Base-by-base conservation (phyloP, 2,888 invertebrate species). In the Priocnemis perturbator region DNA sequence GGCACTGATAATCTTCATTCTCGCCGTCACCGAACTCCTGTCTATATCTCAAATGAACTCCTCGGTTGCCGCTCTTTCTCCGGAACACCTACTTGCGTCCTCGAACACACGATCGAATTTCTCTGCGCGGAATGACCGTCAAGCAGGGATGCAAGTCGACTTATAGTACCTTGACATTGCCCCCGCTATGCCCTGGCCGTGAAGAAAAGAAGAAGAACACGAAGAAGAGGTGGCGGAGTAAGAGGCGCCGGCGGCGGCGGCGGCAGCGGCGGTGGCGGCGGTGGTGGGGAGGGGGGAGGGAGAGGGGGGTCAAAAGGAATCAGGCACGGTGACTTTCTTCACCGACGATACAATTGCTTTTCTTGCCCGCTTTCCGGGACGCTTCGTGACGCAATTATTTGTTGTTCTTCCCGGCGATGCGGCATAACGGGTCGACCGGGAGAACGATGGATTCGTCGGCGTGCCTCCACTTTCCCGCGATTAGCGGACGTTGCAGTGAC, bases 101-200 rank as follows among this genome's bases (percentile, higher is more conserved):
- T 45, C 23, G 63, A 64, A 73, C 64, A 1, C 50, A 50, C 80
- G 81, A 81, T 75, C 71, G 80, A 79, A 81, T 83, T 78, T 83
- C 86, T 81, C 81, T 79, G 75, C 81, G 81, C 80, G 74, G 85
- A 88, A 81, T 89, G 88, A 86, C 85, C 84, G 81, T 76, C 77
- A 76, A 67, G 73, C 73, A 79, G 82, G 83, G 85, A 85, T 83
- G 85, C 83, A 79, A 76, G 79, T 71, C 66, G 82, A 84, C 86
- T 88, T 89, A 88, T 88, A 89, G 77, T 77, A 86, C 88, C 88
- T 89, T 89, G 89, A 89, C 89, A 88, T 89, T 89, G 87, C 87
- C 85, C 87, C 87, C 85, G 83, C 83, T 83, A 72, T 73, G 45
- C 48, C 47, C 45, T 26, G 47, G 26, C 19, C 37, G 56, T 20